Evolutionary conservation across 2,888 invertebrate species (phyloP).

Genomic region (Caenorhabditis imperialis): DNA sequence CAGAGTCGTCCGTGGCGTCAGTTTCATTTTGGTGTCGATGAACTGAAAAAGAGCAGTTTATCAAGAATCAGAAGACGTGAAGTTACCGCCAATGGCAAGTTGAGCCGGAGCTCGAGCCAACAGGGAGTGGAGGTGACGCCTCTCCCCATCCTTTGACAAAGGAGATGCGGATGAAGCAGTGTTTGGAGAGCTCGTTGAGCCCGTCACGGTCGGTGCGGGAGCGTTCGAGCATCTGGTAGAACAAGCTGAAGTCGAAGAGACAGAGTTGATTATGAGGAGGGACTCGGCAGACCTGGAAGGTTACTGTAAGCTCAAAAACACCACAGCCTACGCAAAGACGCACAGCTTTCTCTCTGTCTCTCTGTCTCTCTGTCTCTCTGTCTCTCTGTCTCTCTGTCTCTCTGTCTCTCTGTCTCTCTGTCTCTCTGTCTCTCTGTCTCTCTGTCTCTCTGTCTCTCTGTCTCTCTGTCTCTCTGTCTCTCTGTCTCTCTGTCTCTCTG

Average conservation of each 20-base stretch:
- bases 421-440: no score
- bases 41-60: constrained; percentile 26
- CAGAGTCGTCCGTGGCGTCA: constrained; percentile 31
- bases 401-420: no score
- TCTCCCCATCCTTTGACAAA: constrained; percentile 99
- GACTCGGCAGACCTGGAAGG: constrained; percentile 34
- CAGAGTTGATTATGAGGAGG: constrained; percentile 31
- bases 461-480: no score
- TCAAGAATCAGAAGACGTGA: not conserved
- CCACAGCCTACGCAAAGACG: no score
- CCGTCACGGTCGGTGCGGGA: constrained; percentile 92
- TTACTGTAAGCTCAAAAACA: no score
- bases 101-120: constrained; percentile 98
- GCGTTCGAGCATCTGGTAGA: constrained; percentile 47
- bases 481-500: no score
- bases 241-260: constrained; percentile 41
- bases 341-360: no score
- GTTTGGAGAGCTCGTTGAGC: constrained; percentile 97
- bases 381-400: no score
- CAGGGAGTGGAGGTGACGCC: constrained; percentile 98
- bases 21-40: constrained; percentile 52
- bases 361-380: no score
- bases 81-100: constrained; percentile 89
- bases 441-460: no score
- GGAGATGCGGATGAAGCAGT: constrained; percentile 98